Conservation (phyloP, 2,888 invertebrate genomes). For the Choristoneura rosaceana region DNA sequence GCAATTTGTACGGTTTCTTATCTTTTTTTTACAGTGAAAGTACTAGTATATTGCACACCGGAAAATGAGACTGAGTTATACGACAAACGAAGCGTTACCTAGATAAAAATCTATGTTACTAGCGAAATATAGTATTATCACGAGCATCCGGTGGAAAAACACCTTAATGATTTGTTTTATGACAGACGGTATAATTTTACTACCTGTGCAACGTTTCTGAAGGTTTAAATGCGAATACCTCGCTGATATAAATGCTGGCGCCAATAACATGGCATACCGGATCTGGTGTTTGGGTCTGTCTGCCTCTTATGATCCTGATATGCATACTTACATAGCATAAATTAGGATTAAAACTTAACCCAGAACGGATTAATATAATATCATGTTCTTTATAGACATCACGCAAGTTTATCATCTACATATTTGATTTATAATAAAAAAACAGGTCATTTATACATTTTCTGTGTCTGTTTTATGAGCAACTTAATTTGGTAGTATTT, state of each 20-base stretch:
- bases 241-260: conserved; percentile 30
- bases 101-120: not conserved
- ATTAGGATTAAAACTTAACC: conserved; percentile 34
- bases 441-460: conserved; percentile 1
- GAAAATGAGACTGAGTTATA: not conserved
- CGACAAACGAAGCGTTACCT: not conserved
- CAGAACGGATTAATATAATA: conserved; percentile 32
- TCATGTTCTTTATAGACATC: conserved; percentile 21
- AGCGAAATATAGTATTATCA: conserved; percentile 14
- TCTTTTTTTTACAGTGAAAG: not conserved
- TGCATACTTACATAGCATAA: conserved; percentile 29
- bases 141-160: conserved; percentile 13
- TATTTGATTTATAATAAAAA: conserved; percentile 18
- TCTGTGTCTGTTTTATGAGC: conserved; percentile 1
- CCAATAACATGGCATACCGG: conserved; percentile 28
- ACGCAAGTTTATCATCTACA: not conserved
- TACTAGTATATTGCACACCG: not conserved
- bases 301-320: conserved; percentile 31
- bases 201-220: conserved; percentile 31
- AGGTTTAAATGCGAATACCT: conserved; percentile 31
- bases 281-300: conserved; percentile 37
- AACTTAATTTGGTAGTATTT: not conserved
- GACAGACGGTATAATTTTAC: conserved; percentile 23
- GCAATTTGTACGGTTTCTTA: not conserved
- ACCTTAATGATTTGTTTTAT: conserved; percentile 27